Percentiles rank a stretch among this genome's conserved stretches.
Conservation (phyloP, 2,888 invertebrate genomes). For the Ennomos erosarius region DNA sequence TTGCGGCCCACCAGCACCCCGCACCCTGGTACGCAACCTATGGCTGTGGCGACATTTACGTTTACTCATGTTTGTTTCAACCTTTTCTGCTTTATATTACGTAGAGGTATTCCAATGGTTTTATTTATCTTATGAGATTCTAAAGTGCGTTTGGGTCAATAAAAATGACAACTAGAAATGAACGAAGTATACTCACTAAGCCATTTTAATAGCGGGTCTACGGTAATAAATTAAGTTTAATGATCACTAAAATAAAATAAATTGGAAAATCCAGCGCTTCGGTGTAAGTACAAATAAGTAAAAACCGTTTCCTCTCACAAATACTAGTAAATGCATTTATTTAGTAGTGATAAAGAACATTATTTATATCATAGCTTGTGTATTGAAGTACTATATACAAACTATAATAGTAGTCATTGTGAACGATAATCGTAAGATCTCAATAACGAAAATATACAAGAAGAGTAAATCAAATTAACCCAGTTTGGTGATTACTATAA, state of each 20-base stretch:
- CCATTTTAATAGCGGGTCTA: slow-evolving; percentile 54
- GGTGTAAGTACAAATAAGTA: slow-evolving; percentile 27
- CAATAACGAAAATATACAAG: background rate
- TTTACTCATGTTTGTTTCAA: too few species aligned
- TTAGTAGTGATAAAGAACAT: slow-evolving; percentile 10
- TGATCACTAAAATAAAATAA: slow-evolving; percentile 63
- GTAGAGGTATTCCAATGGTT: slow-evolving; percentile 17
- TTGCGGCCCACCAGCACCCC: too few species aligned
- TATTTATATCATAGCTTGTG: slow-evolving; percentile 7
- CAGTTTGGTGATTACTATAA: too few species aligned
- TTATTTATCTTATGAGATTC: slow-evolving; percentile 26
- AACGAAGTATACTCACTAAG: slow-evolving; percentile 52
- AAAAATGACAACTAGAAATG: slow-evolving; percentile 56
- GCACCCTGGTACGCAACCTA: too few species aligned
- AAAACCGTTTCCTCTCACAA: slow-evolving; percentile 31
- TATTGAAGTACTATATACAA: slow-evolving; percentile 3
- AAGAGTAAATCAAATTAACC: too few species aligned
- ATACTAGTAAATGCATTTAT: slow-evolving; percentile 20
- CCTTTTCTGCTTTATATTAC: slow-evolving; percentile 1
- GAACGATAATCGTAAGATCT: background rate
- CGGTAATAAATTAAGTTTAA: slow-evolving; percentile 65
- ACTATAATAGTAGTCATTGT: background rate
- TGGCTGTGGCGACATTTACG: too few species aligned
- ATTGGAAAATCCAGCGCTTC: slow-evolving; percentile 56
- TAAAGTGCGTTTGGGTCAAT: slow-evolving; percentile 47